Evolutionary conservation across 2,888 invertebrate genomes (phyloP).

Genomic region (Brenthis daphne): DNA sequence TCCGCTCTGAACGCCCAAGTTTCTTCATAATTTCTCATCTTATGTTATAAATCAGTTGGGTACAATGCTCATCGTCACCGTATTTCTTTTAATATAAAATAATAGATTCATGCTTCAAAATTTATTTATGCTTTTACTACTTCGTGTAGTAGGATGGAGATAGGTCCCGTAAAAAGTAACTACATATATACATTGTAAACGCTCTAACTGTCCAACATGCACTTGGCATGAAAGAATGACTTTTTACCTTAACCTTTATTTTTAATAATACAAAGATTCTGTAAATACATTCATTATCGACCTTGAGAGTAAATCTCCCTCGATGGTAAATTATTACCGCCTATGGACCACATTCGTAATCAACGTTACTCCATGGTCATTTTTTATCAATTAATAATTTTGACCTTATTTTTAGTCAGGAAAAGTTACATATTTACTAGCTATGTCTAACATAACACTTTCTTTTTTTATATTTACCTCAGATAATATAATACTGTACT

Average conservation of each 20-base stretch:
- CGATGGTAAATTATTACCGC: constrained; percentile 12
- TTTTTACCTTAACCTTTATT: constrained; percentile 10
- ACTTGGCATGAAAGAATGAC: too few relatives aligned
- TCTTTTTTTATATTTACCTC: too few relatives aligned
- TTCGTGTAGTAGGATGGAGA: too few relatives aligned
- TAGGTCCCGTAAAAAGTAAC: too few relatives aligned
- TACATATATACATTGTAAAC: too few relatives aligned
- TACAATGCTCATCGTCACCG: too few relatives aligned
- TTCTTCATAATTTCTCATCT: neutral
- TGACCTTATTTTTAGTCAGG: neutral
- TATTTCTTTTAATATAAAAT: too few relatives aligned
- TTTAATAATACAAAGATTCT: constrained; percentile 5
- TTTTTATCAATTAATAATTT: constrained; percentile 3
- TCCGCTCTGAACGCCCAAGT: neutral
- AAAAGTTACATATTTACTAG: neutral
- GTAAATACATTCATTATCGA: constrained; percentile 4
- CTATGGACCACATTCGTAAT: constrained; percentile 1
- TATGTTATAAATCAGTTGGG: neutral
- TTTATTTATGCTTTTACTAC: too few relatives aligned
- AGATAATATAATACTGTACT: too few relatives aligned
- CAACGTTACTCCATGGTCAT: neutral
- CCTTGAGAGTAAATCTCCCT: constrained; percentile 7
- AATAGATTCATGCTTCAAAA: too few relatives aligned
- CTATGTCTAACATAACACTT: too few relatives aligned
- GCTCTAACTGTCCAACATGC: too few relatives aligned